Evolutionary conservation across 2,888 invertebrate species (phyloP).

Genomic region (Choristoneura rosaceana): DNA sequence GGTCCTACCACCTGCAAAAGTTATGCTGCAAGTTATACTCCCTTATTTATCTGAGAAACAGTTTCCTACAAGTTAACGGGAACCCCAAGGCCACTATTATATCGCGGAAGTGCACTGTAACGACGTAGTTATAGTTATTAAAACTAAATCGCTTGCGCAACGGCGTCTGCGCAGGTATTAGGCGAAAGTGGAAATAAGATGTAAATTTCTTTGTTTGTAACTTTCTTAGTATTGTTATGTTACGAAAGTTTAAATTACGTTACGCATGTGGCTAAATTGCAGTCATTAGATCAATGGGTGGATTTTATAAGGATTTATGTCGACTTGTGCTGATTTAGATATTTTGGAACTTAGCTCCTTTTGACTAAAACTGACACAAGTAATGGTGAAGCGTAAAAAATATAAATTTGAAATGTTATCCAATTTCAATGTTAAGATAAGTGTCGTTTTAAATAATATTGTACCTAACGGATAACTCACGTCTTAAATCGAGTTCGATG

Average conservation of each 20-base stretch:
- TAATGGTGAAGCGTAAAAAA: no score
- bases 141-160: constrained; percentile 37
- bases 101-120: constrained; percentile 1
- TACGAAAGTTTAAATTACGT: constrained; percentile 34
- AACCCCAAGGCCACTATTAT: constrained; percentile 3
- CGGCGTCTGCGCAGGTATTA: constrained; percentile 39
- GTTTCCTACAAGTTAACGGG: not conserved
- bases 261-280: constrained; percentile 26
- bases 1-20: no score
- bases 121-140: constrained; percentile 32
- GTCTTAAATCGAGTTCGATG: no score
- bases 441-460: no score
- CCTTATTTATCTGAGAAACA: not conserved
- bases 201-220: constrained; percentile 43
- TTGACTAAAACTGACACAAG: no score
- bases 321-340: not conserved
- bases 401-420: no score
- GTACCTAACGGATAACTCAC: no score
- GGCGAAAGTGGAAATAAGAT: constrained; percentile 46
- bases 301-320: not conserved
- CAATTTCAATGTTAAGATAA: no score
- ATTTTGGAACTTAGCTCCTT: not conserved
- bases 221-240: constrained; percentile 41
- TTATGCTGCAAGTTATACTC: no score
- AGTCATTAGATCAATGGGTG: constrained; percentile 5